Percentiles rank a stretch among this genome's conserved stretches.
Evolutionary conservation across 2,113 vertebrate species (phyloP).

Genomic region (Erythrolamprus reginae): DNA sequence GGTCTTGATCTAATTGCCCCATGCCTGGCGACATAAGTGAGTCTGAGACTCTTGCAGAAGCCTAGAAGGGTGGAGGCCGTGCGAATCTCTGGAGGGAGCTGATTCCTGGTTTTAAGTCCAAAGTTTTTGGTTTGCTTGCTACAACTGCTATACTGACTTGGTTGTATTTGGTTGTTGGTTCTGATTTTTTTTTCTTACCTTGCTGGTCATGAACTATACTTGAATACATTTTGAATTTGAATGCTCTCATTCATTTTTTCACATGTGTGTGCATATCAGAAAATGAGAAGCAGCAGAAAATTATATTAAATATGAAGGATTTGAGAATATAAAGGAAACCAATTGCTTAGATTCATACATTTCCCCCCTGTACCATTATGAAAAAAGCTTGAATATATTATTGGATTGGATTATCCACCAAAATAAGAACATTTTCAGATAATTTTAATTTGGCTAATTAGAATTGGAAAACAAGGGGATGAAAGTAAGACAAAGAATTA

Average conservation of each 20-base stretch:
- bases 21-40: no score
- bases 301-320: constrained; percentile 43
- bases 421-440: background rate
- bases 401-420: constrained; percentile 8
- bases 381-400: constrained; percentile 37
- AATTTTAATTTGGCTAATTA: background rate
- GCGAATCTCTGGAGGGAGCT: no score
- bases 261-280: constrained; percentile 2
- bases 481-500: background rate
- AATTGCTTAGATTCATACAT: constrained; percentile 22
- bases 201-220: background rate
- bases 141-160: background rate
- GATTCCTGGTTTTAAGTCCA: background rate
- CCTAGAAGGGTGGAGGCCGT: no score
- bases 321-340: constrained; percentile 33
- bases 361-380: background rate
- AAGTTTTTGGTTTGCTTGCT: background rate
- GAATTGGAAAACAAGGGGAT: background rate
- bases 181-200: background rate
- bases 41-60: no score
- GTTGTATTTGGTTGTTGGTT: background rate
- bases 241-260: background rate
- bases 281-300: constrained; percentile 24
- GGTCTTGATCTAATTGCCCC: no score
- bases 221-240: background rate